Evolutionary conservation across 1,140 invertebrate species (phyloP).

Genomic region (Stenopsyche tienmushanensis): DNA sequence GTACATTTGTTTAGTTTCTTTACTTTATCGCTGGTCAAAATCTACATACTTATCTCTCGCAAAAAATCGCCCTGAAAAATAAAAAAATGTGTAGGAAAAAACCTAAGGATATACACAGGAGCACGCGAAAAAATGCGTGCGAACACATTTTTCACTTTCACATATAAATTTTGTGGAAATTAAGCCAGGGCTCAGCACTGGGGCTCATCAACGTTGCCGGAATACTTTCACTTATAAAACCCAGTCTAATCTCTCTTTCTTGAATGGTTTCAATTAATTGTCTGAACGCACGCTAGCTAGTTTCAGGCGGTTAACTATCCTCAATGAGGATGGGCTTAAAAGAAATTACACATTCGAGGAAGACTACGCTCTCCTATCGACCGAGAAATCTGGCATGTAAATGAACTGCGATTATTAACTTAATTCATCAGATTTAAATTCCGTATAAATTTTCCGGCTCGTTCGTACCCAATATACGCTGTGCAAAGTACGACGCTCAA

Average conservation of each 20-base stretch:
- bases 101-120: background rate
- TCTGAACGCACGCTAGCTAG: background rate
- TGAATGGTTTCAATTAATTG: slow-evolving; percentile 9
- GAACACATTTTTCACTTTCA: background rate
- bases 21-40: no score
- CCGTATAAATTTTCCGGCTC: no score
- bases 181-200: slow-evolving; percentile 3
- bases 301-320: background rate
- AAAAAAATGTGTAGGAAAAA: background rate
- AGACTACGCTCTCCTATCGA: no score
- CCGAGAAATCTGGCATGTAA: no score
- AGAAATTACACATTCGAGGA: no score
- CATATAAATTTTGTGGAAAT: slow-evolving; percentile 14
- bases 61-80: background rate
- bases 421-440: no score
- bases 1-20: slow-evolving; percentile 13
- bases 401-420: no score
- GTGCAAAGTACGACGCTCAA: no score
- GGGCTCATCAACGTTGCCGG: slow-evolving; percentile 8
- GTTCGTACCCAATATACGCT: no score
- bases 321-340: background rate
- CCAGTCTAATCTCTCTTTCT: background rate
- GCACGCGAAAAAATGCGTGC: background rate
- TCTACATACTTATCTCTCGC: slow-evolving; percentile 10
- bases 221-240: slow-evolving; percentile 21